Evolutionary conservation across 2,888 invertebrate genomes (phyloP).

Genomic region (Julus scandinavius): DNA sequence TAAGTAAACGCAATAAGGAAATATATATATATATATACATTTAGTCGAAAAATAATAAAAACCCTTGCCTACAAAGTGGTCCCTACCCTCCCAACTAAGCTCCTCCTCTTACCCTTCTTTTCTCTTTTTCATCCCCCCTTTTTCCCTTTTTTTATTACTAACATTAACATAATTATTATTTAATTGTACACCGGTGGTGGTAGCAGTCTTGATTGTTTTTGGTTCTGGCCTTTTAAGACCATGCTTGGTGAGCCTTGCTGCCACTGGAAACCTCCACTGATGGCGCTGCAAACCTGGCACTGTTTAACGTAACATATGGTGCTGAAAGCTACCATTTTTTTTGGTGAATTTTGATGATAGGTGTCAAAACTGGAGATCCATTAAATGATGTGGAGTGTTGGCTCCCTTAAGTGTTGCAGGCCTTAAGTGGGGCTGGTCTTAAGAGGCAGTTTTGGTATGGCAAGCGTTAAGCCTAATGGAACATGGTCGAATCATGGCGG

Average conservation of each 20-base stretch:
- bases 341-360: too few species aligned
- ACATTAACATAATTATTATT: constrained; percentile 5
- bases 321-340: too few species aligned
- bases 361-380: too few species aligned
- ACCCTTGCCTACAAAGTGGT: constrained; percentile 1
- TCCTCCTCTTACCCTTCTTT: neutral
- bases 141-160: neutral
- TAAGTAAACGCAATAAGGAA: neutral
- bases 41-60: neutral
- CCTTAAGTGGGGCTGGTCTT: neutral
- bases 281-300: neutral
- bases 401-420: neutral
- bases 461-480: neutral
- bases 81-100: constrained; percentile 9
- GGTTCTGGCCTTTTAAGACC: neutral
- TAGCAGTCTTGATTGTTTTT: neutral
- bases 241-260: neutral
- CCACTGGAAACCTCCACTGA: neutral
- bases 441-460: neutral
- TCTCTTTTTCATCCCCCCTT: neutral
- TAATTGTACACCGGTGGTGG: constrained; percentile 25
- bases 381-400: too few species aligned
- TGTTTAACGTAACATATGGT: too few species aligned
- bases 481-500: neutral
- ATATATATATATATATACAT: neutral